Evolutionary conservation across 1,140 invertebrate genomes (phyloP), one percentile per base, ranked within the genome.

Genomic region (Drosophila dunni): DNA sequence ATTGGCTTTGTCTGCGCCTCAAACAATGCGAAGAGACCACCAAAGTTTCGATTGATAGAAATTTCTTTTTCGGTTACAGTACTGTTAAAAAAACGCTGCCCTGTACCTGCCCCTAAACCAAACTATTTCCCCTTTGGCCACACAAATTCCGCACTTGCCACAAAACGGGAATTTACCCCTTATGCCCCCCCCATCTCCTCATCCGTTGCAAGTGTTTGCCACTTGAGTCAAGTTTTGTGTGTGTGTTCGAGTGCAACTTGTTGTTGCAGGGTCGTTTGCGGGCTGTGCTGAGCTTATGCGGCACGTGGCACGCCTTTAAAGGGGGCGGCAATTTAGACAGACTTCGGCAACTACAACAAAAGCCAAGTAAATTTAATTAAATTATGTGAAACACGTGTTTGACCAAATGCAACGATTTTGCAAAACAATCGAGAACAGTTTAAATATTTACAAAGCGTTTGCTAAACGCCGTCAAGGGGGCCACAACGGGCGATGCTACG

Each of bases 341-440:
- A 2, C 46, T 65, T 65, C 34, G 20, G 15, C 15, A 44, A 51
- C 36, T 17, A 17, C 33, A 54, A 77, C 74, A 64, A 81, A 79
- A 77, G 78, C 71, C 76, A 91, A 91, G 89, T 91, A 91, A 91
- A 91, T 85, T 91, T 91, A 91, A 91, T 91, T 91, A 80, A 91
- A 91, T 91, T 91, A 91, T 91, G 83, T 71, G 69, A 58, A 91
- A 78, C 89, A 91, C 89, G 89, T 91, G 89, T 89, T 91, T 89
- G 81, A 83, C 89, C 89, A 91, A 88, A 86, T 91, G 89, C 89
- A 89, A 91, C 76, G 84, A 91, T 91, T 91, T 91, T 73, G 53
- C 51, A 50, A 89, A 89, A 90, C 84, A 90, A 91, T 91, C 57
- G 89, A 73, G 75, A 72, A 65, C 81, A 90, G 89, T 79, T 86